Evolutionary conservation across 2,113 vertebrate genomes (phyloP).

Genomic region (Lepus timidus): DNA sequence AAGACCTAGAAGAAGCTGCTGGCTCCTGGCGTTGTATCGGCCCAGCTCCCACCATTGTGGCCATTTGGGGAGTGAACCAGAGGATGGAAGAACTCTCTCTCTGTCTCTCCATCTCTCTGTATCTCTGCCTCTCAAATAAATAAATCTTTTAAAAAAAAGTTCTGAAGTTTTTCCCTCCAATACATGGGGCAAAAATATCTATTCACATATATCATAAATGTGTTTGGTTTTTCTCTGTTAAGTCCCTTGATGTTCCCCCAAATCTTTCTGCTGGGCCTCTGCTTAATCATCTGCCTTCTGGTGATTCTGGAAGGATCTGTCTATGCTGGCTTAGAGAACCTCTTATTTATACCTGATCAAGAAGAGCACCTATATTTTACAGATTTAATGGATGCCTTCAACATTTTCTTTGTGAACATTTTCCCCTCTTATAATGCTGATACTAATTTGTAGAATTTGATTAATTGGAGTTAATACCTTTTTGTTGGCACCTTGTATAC

Average conservation of each 20-base stretch:
- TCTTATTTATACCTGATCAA: background rate
- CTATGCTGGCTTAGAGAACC: background rate
- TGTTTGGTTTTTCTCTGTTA: background rate
- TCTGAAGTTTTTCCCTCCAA: background rate
- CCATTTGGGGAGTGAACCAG: no score
- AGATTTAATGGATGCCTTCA: background rate
- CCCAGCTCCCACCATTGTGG: no score
- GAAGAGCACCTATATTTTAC: background rate
- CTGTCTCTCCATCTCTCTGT: no score
- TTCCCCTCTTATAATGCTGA: background rate
- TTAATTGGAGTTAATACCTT: background rate
- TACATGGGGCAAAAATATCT: background rate
- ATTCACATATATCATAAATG: background rate
- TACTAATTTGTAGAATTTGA: background rate
- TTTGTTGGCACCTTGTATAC: background rate
- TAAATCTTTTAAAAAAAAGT: no score
- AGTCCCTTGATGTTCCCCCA: background rate
- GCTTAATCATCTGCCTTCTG: background rate
- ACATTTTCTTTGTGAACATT: slow-evolving; percentile 3
- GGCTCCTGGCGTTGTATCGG: no score
- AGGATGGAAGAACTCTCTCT: no score
- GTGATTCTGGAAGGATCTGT: background rate
- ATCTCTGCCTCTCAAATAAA: no score
- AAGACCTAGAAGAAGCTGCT: no score
- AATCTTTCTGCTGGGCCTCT: background rate